Conservation (phyloP, 2,113 vertebrate genomes). For the Vulpes vulpes region DNA sequence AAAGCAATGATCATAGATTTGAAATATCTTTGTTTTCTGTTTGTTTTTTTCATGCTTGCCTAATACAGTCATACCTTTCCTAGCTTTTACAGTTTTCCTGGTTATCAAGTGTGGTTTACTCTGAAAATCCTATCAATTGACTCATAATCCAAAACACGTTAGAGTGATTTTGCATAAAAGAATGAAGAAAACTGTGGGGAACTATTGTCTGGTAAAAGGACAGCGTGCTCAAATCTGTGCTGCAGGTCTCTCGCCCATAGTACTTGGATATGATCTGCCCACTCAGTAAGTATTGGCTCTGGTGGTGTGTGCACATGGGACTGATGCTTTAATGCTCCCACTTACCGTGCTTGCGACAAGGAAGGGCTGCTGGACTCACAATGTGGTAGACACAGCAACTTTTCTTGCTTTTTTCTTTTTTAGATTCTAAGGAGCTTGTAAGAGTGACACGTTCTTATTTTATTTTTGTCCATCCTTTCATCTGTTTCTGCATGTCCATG, state of each 20-base stretch:
- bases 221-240: constrained; percentile 77
- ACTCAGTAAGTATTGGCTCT: constrained; percentile 71
- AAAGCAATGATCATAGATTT: not conserved
- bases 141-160: constrained; percentile 67
- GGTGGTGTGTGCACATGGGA: constrained; percentile 63
- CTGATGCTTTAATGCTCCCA: constrained; percentile 64
- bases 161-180: constrained; percentile 82
- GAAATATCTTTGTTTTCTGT: constrained; percentile 19
- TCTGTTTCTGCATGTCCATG: not conserved
- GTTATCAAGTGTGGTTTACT: constrained; percentile 51
- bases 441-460: not conserved
- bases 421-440: not conserved
- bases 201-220: constrained; percentile 66
- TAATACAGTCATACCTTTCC: constrained; percentile 4
- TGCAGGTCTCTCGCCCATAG: constrained; percentile 78
- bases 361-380: constrained; percentile 74
- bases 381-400: constrained; percentile 36
- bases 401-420: not conserved
- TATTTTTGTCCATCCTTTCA: not conserved
- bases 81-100: not conserved
- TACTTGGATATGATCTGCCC: constrained; percentile 75
- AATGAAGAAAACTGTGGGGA: constrained; percentile 78
- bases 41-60: not conserved
- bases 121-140: constrained; percentile 71
- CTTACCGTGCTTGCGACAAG: constrained; percentile 65